phyloP scores from a whole-genome alignment of 2,113 vertebrate species.

The Suncus etruscus region DNA sequence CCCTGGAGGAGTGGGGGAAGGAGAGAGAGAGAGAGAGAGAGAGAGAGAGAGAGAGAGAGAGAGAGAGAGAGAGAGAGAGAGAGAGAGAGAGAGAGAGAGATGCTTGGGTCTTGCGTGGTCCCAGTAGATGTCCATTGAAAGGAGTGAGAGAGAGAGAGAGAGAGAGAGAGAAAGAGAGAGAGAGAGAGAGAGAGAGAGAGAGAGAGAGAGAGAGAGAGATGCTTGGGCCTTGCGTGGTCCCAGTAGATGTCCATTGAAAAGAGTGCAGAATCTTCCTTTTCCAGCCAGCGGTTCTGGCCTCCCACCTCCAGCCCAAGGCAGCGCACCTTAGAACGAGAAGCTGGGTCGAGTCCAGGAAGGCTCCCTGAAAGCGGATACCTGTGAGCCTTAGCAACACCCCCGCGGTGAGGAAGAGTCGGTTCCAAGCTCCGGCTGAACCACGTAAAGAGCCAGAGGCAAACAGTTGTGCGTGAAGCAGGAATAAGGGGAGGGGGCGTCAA shows the following conservation, averaged over 20 bases:
- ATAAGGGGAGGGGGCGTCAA: neutral
- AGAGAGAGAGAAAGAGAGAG: no score
- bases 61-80: no score
- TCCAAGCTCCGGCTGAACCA: conserved; percentile 28
- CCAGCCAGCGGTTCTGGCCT: neutral
- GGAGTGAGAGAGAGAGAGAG: no score
- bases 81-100: no score
- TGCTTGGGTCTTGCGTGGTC: neutral
- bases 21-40: no score
- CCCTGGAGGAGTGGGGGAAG: no score
- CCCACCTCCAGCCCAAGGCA: neutral
- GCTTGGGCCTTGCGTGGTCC: neutral
- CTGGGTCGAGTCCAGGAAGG: neutral
- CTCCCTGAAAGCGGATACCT: neutral
- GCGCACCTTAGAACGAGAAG: neutral
- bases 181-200: neutral
- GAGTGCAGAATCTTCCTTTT: neutral
- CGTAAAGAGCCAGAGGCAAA: conserved; percentile 45
- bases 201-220: neutral
- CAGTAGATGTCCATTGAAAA: conserved; percentile 20
- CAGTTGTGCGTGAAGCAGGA: neutral
- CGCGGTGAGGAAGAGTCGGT: neutral
- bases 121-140: conserved; percentile 15
- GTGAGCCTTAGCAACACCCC: neutral
- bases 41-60: no score